Evolutionary conservation across 1,140 invertebrate genomes (phyloP).

Genomic region (Drosophila sulfurigaster): DNA sequence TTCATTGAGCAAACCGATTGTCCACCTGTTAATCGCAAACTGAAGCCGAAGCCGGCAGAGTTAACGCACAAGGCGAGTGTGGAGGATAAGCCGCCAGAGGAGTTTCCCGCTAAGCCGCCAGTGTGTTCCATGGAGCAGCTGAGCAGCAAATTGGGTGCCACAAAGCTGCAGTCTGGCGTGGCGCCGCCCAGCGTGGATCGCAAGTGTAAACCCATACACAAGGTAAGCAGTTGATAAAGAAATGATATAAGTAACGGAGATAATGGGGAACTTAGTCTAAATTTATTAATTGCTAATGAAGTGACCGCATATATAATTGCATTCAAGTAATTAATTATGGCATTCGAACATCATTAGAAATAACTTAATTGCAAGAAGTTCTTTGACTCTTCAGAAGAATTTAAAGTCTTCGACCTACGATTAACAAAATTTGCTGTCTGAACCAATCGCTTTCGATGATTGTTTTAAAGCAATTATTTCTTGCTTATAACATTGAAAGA

Average conservation of each 20-base stretch:
- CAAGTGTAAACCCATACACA: conserved; percentile 78
- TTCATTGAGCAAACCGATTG: conserved; percentile 86
- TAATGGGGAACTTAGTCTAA: no score
- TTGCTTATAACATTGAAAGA: no score
- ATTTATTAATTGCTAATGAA: no score
- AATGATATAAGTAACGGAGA: no score
- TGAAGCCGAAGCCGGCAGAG: conserved; percentile 89
- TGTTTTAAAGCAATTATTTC: no score
- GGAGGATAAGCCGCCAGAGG: conserved; percentile 75
- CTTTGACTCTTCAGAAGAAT: no score
- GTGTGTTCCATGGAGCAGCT: conserved; percentile 62
- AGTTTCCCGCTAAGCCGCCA: conserved; percentile 72
- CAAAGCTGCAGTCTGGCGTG: conserved; percentile 71
- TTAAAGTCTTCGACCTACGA: no score
- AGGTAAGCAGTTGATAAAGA: conserved; percentile 44
- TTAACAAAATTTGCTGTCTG: no score
- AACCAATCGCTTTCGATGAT: no score
- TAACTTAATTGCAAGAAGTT: no score
- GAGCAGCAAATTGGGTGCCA: conserved; percentile 56
- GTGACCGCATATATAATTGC: no score
- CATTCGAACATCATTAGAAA: no score
- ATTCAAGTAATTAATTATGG: neutral
- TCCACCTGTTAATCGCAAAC: conserved; percentile 90
- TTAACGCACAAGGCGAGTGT: neutral
- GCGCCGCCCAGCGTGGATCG: conserved; percentile 76